These are phyloP conservation scores for Ganaspis brasiliensis DNA, from an alignment of 2,888 invertebrate species.

Conservation along the genomic window DNA sequence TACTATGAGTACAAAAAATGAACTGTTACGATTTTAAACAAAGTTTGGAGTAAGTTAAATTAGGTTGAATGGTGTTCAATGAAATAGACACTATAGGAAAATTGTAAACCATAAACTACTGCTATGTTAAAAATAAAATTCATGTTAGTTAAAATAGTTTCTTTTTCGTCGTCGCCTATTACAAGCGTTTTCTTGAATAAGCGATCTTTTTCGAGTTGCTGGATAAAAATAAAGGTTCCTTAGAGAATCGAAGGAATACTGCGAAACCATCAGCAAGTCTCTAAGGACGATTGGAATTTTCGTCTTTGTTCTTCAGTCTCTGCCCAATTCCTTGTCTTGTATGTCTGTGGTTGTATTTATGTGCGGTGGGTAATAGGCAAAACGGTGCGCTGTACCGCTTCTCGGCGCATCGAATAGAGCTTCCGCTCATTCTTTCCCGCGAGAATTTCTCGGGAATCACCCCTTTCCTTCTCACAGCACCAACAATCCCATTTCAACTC, in stretches of 20 bases:
- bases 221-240: not conserved
- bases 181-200: not conserved
- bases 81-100: too few species aligned
- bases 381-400: constrained; percentile 37
- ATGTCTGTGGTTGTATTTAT: not conserved
- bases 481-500: constrained; percentile 44
- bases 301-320: constrained; percentile 6
- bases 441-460: constrained; percentile 46
- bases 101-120: too few species aligned
- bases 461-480: constrained; percentile 35
- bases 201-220: not conserved
- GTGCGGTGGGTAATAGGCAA: not conserved
- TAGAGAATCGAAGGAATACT: constrained; percentile 15
- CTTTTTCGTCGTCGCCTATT: too few species aligned
- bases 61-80: too few species aligned
- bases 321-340: not conserved
- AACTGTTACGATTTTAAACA: too few species aligned
- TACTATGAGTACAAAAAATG: too few species aligned
- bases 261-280: constrained; percentile 44
- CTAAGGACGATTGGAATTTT: constrained; percentile 26
- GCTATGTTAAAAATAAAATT: too few species aligned
- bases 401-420: constrained; percentile 48
- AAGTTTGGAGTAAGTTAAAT: too few species aligned
- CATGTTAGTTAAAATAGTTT: too few species aligned
- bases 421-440: constrained; percentile 50